Evolutionary conservation across 2,797 vertebrate genomes (phyloP).

Genomic region (Dromococcyx pavoninus): DNA sequence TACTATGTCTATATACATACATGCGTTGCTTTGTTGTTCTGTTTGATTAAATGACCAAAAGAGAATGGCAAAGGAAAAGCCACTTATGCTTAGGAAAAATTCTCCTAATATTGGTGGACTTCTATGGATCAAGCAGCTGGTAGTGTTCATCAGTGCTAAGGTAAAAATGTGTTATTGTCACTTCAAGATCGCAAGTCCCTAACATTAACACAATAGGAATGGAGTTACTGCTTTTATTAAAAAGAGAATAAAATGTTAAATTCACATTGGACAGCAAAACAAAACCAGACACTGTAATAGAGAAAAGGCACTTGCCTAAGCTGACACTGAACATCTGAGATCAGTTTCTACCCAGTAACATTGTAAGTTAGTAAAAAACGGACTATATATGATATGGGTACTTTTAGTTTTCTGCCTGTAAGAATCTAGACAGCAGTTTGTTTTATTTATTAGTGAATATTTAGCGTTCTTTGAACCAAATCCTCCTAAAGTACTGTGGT

Average conservation of each 20-base stretch:
- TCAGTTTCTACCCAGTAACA: not conserved
- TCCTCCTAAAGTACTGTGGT: not conserved
- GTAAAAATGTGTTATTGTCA: not conserved
- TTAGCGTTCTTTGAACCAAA: constrained; percentile 65
- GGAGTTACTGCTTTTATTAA: not conserved
- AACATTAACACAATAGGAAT: not conserved
- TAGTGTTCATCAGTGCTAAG: not conserved
- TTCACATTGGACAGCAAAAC: not conserved
- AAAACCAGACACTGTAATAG: fast-evolving
- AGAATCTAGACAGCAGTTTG: not conserved
- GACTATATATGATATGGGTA: not conserved
- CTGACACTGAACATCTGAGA: not conserved
- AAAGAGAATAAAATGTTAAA: not conserved
- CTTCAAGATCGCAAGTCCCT: not conserved
- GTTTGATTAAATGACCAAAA: not conserved
- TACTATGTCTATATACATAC: fast-evolving
- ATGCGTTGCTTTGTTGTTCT: not conserved
- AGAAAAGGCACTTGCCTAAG: not conserved
- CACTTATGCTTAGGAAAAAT: not conserved
- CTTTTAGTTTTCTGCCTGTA: not conserved
- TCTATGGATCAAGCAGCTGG: not conserved
- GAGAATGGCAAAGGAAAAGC: not conserved
- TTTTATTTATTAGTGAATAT: constrained; percentile 58
- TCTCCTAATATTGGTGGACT: fast-evolving
- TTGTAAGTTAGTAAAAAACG: not conserved